Base-by-base conservation (phyloP, 2,797 vertebrate genomes). In the Urocyon cinereoargenteus region DNA sequence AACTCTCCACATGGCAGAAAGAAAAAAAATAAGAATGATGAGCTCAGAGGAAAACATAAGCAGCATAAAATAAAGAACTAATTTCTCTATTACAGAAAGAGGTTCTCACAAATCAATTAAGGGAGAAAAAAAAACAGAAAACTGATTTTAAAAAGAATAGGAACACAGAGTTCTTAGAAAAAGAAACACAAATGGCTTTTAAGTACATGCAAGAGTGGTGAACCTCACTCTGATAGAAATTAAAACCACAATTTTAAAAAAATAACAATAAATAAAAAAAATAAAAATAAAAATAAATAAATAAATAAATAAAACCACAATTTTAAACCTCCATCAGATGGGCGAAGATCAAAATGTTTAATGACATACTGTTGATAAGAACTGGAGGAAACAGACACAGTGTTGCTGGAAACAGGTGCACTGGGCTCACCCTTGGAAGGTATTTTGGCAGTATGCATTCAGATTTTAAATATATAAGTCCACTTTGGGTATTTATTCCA, bases 61-160 rank as follows among this genome's bases (percentile, higher is more conserved):
- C 16, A 57, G 55, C 26, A 28, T 57, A 59, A 91, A 92, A 90
- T 62, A 77, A 55, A 97, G 13, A n/a, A 53, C 28, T 90, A 49
- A 90, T 86, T 83, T 95, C 45, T 84, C 82, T 59, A 85, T 79
- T 66, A 95, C 26, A n/a, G 51, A 88, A 88, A 88, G 34, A 81
- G 5, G 5, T 51, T 78, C 92, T 90, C 93, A 84, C 57, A 81
- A 85, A 94, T 93, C 62, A 91, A 90, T 94, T 73, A 89, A 82
- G 3, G 13, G 11, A 4, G n/a, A 16, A 3, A 14, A 9, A 21
- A 51, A 66, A 49, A 40, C 81, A 82, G 64, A 95, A 77, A 75
- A 91, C 7, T 61, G 5, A 16, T n/a, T 7, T 72, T 34, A n/a
- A 75, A 13, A 24, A 87, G 82, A 28, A 31, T 14, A 40, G 34